phyloP scores from a whole-genome alignment of 2,888 invertebrate genomes.

The Agrochola lota region DNA sequence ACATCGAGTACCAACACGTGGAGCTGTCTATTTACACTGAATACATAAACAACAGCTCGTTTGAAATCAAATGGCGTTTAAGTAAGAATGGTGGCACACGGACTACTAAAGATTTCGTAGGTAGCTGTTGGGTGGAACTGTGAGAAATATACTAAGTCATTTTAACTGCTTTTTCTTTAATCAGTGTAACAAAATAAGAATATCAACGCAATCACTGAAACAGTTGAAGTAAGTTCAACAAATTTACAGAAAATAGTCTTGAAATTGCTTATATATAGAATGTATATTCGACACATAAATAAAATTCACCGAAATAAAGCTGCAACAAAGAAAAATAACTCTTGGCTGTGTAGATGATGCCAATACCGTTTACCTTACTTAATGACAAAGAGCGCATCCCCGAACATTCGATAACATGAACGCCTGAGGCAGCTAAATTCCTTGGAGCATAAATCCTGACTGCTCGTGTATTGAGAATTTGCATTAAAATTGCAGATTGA shows the following conservation, averaged over 20 bases:
- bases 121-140: background rate
- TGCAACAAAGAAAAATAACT: conserved; percentile 10
- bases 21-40: conserved; percentile 61
- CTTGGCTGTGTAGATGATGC: conserved; percentile 14
- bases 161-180: background rate
- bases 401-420: conserved; percentile 49
- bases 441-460: conserved; percentile 52
- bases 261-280: background rate
- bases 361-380: conserved; percentile 39
- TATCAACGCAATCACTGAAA: background rate
- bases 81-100: conserved; percentile 26
- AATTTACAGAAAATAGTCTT: background rate
- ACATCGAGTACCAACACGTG: conserved; percentile 70
- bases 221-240: background rate
- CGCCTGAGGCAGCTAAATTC: conserved; percentile 55
- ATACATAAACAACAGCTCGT: conserved; percentile 66
- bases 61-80: conserved; percentile 61
- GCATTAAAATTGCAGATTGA: conserved; percentile 59
- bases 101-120: conserved; percentile 31
- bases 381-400: conserved; percentile 49
- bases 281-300: background rate
- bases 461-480: conserved; percentile 57
- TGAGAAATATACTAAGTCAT: background rate
- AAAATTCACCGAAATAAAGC: background rate
- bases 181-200: background rate